phyloP scores from a whole-genome alignment of 1,140 invertebrate species.

The Leptoteleia sp. region DNA sequence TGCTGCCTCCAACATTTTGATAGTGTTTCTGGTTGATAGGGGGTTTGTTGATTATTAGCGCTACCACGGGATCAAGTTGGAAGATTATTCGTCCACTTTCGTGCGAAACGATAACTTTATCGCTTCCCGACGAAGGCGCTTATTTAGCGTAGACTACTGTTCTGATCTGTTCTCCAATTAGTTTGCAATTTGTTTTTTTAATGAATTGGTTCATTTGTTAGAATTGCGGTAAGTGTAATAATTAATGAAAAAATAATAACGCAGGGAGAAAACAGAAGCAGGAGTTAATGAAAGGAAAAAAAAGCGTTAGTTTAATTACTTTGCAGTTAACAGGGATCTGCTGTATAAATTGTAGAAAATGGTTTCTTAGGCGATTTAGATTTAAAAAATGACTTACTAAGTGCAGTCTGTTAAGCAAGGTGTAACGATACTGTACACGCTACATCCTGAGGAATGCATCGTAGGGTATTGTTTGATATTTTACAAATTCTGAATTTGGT shows the following conservation, averaged over 20 bases:
- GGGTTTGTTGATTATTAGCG: conserved; percentile 7
- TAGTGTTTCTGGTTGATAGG: conserved; percentile 18
- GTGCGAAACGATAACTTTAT: conserved; percentile 3
- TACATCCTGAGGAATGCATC: conserved; percentile 7
- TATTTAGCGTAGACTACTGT: too few relatives aligned
- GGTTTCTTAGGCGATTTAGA: neutral
- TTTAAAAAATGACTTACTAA: conserved; percentile 16
- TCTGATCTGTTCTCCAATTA: too few relatives aligned
- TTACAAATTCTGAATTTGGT: too few relatives aligned
- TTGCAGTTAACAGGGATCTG: neutral
- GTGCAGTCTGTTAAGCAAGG: conserved; percentile 34
- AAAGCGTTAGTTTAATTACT: neutral
- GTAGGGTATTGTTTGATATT: too few relatives aligned
- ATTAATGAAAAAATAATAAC: too few relatives aligned
- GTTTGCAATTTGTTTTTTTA: too few relatives aligned
- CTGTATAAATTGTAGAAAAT: neutral
- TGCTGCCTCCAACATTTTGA: conserved; percentile 32
- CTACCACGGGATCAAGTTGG: neutral
- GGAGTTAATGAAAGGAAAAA: too few relatives aligned
- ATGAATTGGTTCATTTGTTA: too few relatives aligned
- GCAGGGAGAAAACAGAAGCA: too few relatives aligned
- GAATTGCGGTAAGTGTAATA: too few relatives aligned
- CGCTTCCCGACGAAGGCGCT: too few relatives aligned
- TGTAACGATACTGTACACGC: conserved; percentile 38
- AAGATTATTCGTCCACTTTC: neutral